These are phyloP conservation scores for Eufriesea mexicana DNA, from an alignment of 1,140 invertebrate species.

Conservation along the genomic window DNA sequence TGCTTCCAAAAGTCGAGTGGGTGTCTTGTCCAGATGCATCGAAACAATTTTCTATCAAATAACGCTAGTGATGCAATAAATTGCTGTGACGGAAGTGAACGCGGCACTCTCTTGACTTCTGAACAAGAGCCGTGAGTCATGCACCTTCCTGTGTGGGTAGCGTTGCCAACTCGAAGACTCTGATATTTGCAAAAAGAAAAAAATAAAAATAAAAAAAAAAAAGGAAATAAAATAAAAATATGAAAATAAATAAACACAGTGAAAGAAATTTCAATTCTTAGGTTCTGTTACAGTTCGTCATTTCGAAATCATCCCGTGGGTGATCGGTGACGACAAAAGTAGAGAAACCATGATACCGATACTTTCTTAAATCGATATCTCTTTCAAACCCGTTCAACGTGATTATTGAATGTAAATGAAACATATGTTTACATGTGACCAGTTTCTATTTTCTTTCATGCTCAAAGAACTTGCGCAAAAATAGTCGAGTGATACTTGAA, in stretches of 20 bases:
- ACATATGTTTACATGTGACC: neutral
- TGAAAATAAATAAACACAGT: neutral
- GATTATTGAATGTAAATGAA: neutral
- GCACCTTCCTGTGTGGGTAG: constrained; percentile 35
- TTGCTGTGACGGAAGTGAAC: constrained; percentile 49
- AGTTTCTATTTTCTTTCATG: neutral
- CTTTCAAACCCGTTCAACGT: neutral
- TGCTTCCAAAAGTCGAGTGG: constrained; percentile 13
- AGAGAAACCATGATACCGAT: neutral
- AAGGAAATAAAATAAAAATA: neutral
- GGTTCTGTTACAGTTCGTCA: neutral
- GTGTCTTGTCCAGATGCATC: constrained; percentile 23
- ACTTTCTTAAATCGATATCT: constrained; percentile 13
- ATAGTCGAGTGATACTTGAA: neutral
- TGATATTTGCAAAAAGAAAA: neutral
- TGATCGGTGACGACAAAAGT: neutral
- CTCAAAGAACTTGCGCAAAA: neutral
- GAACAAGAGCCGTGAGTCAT: constrained; percentile 50
- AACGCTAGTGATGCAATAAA: constrained; percentile 49
- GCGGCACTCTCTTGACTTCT: constrained; percentile 41
- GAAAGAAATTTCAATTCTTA: neutral
- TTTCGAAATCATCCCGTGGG: neutral
- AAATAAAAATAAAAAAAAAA: neutral
- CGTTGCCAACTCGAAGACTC: neutral
- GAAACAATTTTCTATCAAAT: constrained; percentile 50